Base-by-base conservation (phyloP, 2,797 vertebrate genomes). In the Podargus strigoides region DNA sequence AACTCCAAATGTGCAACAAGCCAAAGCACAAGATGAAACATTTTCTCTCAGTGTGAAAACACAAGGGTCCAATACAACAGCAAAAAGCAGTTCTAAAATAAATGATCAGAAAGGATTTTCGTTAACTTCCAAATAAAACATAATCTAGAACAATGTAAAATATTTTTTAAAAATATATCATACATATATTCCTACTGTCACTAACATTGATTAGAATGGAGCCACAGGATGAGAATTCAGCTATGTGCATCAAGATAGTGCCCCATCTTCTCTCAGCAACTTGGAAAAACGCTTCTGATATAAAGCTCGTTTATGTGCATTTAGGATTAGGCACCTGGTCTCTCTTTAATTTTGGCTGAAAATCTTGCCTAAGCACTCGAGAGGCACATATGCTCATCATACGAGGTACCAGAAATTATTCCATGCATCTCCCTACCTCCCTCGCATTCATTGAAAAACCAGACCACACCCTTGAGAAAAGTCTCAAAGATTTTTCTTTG, bases 101-200 rank as follows among this genome's bases (percentile, higher is more conserved):
- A 62, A 28, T 75, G 20, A 89, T 37, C 19, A 69, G n/a, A 83
- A 76, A 64, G 2, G 2, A n/a, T 59, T 69, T 62, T 53, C 37
- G 11, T 49, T 56, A 66, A 68, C 11, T 76, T 55, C 30, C 14
- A 67, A 47, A 62, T 12, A 64, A 4, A 76, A 72, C 63, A 56
- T 36, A 74, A 84, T 16, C 12, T 28, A 67, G 37, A 70, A 28
- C 8, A 53, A 62, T 3, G 1, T 16, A 69, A 50, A 66, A 22
- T 0, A 2, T 66, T 60, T 46, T 14, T 1, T 2, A 76, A 52
- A 52, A 55, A 49, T 0, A 28, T 55, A 56, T 7, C 15, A 58
- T 10, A 44, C 1, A 8, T 44, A 13, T 37, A 42, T 42, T 28
- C 36, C 3, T 79, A 70, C 12, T 32, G 73, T 39, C 9, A 55